A percentile compares a stretch with the other conserved stretches of the same genome.
Evolutionary conservation across 1,140 invertebrate genomes (phyloP).

Genomic region (Bombus turneri): DNA sequence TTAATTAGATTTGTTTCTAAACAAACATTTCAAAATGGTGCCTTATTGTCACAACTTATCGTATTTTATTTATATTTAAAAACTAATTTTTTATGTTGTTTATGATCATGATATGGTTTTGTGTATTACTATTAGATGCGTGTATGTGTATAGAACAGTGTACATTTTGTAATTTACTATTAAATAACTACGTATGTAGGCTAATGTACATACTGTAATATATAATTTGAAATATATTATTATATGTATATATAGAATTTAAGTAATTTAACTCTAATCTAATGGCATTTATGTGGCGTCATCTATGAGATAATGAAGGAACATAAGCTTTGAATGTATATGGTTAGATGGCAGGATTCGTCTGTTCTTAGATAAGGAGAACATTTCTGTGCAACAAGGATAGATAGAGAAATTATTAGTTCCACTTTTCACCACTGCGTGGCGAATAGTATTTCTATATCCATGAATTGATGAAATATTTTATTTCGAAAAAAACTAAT

Average conservation of each 20-base stretch:
- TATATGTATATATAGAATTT: not conserved
- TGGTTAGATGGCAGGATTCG: too few relatives aligned
- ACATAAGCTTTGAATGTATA: too few relatives aligned
- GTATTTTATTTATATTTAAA: not conserved
- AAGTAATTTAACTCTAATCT: too few relatives aligned
- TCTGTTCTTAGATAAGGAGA: too few relatives aligned
- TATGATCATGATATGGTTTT: not conserved
- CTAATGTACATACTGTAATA: not conserved
- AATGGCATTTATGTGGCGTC: too few relatives aligned
- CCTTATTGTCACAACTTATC: not conserved
- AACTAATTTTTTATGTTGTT: not conserved
- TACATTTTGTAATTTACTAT: not conserved
- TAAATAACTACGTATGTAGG: not conserved
- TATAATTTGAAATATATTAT: not conserved
- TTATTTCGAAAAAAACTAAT: not conserved
- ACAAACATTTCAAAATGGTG: not conserved
- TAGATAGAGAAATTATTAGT: too few relatives aligned
- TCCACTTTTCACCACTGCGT: too few relatives aligned
- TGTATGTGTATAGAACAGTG: not conserved
- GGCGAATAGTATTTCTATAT: not conserved
- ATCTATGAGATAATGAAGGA: too few relatives aligned
- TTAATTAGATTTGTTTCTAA: not conserved
- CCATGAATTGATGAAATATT: not conserved
- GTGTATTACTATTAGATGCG: too few relatives aligned
- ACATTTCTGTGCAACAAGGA: too few relatives aligned